Conservation (phyloP, 92 coral and sea anemone genomes). For the Heliopora coerulea region DNA sequence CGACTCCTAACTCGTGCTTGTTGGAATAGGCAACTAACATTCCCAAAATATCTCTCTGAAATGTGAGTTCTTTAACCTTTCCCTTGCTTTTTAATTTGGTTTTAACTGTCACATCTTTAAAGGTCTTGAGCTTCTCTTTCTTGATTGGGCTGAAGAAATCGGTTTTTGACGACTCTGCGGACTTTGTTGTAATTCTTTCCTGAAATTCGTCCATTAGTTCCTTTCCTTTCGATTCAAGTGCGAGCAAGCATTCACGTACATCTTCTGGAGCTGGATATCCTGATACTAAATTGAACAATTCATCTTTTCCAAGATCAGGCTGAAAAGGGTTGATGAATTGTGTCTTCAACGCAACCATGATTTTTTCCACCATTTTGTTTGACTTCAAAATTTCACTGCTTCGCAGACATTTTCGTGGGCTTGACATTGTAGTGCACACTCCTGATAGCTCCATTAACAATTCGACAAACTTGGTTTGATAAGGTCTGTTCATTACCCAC, state of each 20-base stretch:
- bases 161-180: neutral
- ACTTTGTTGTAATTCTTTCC: conserved; percentile 1
- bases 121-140: conserved; percentile 2
- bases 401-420: conserved; percentile 12
- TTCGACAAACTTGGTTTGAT: conserved; percentile 15
- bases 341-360: neutral
- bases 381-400: conserved; percentile 10
- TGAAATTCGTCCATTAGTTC: conserved; percentile 7
- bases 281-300: conserved; percentile 18
- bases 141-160: conserved; percentile 13
- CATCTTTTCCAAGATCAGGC: neutral
- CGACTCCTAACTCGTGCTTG: conserved; percentile 34
- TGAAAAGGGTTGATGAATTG: conserved; percentile 13
- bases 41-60: conserved; percentile 41
- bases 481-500: conserved; percentile 24
- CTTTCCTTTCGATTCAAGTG: conserved; percentile 6
- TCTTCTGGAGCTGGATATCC: conserved; percentile 18
- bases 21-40: conserved; percentile 40
- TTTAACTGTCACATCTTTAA: neutral
- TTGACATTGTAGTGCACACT: neutral
- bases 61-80: conserved; percentile 36
- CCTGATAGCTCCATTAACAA: conserved; percentile 2
- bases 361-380: neutral
- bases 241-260: conserved; percentile 13
- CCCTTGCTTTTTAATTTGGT: conserved; percentile 1